phyloP scores from a whole-genome alignment of 2,113 vertebrate species.

The Pavo muticus region DNA sequence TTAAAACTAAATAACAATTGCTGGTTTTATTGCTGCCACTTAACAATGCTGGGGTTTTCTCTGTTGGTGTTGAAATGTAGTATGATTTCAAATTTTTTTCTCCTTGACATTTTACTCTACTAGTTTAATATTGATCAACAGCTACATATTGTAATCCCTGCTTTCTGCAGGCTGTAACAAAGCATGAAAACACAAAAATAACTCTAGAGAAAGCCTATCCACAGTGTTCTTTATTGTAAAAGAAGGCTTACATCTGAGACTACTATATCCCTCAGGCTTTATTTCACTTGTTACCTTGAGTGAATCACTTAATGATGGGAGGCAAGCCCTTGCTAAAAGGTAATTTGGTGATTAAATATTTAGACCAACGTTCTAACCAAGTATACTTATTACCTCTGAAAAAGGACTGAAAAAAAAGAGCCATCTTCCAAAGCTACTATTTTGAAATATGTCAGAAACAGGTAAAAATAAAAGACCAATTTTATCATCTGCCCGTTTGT shows the following conservation, averaged over 20 bases:
- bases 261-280: background rate
- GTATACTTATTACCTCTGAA: conserved; percentile 18
- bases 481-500: background rate
- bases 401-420: conserved; percentile 16
- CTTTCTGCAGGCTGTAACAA: conserved; percentile 42
- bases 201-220: background rate
- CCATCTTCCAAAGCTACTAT: conserved; percentile 12
- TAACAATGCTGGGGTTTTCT: conserved; percentile 68
- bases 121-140: conserved; percentile 69
- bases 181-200: conserved; percentile 11
- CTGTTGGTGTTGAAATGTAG: conserved; percentile 61
- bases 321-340: conserved; percentile 45
- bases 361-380: conserved; percentile 30
- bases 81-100: conserved; percentile 54
- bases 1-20: conserved; percentile 77
- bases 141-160: conserved; percentile 43
- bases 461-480: conserved; percentile 1
- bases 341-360: conserved; percentile 31
- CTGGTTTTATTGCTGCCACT: conserved; percentile 62
- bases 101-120: conserved; percentile 57
- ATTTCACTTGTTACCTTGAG: conserved; percentile 28
- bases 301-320: conserved; percentile 41
- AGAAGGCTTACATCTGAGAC: conserved; percentile 19
- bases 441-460: conserved; percentile 39
- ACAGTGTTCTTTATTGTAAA: conserved; percentile 24